Conservation (phyloP, 1,140 invertebrate genomes). For the Arctopsyche grandis region DNA sequence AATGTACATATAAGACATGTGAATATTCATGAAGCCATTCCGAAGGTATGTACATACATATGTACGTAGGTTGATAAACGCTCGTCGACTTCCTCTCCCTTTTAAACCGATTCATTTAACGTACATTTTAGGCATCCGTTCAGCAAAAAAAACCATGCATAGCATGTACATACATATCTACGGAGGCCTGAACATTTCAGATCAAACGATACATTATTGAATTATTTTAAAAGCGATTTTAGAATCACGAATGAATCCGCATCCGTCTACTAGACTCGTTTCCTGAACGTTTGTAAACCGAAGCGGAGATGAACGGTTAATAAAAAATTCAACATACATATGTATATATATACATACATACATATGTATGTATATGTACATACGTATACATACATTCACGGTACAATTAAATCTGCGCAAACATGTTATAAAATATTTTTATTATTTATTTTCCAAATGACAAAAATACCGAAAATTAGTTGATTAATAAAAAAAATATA, state of each 20-base stretch:
- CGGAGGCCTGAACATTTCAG: too few relatives aligned
- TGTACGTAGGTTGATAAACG: neutral
- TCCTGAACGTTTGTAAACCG: neutral
- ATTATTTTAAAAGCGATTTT: conserved; percentile 17
- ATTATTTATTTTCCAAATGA: too few relatives aligned
- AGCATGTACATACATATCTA: too few relatives aligned
- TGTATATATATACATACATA: neutral
- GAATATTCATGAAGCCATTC: neutral
- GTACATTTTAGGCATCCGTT: too few relatives aligned
- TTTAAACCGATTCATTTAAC: too few relatives aligned
- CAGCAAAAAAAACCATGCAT: too few relatives aligned
- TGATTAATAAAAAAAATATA: too few relatives aligned
- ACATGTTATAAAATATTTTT: too few relatives aligned
- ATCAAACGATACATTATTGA: conserved; percentile 6
- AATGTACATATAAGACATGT: neutral
- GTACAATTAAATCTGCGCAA: too few relatives aligned
- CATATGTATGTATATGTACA: neutral
- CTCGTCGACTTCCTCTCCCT: too few relatives aligned
- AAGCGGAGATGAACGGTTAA: conserved; percentile 15
- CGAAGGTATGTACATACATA: neutral
- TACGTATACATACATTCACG: too few relatives aligned
- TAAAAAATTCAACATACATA: neutral
- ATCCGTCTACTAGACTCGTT: neutral
- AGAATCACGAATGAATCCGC: neutral
- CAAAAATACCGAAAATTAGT: too few relatives aligned